phyloP scores from a whole-genome alignment of 2,797 vertebrate genomes.

The Crenuchus spilurus region DNA sequence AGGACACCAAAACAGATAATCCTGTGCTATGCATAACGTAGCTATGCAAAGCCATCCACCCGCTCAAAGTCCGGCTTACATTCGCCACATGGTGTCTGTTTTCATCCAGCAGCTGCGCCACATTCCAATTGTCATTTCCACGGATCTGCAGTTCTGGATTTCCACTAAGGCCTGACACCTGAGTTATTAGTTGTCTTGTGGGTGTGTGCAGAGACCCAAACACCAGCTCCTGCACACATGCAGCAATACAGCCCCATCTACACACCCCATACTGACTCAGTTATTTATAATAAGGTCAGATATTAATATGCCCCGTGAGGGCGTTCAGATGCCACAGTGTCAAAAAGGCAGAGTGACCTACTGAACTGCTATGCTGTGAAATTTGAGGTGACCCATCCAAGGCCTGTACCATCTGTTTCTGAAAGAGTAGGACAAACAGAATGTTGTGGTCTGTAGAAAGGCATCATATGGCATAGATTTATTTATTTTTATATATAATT shows the following conservation, averaged over 20 bases:
- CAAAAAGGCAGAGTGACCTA: slow-evolving; percentile 64
- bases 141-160: slow-evolving; percentile 11
- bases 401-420: slow-evolving; percentile 53
- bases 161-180: slow-evolving; percentile 21
- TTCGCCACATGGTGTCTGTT: slow-evolving; percentile 31
- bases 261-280: not conserved
- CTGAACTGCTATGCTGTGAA: slow-evolving; percentile 67
- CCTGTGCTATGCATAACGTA: slow-evolving; percentile 9
- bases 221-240: slow-evolving; percentile 29
- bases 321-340: slow-evolving; percentile 59
- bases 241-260: slow-evolving; percentile 34
- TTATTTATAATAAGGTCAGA: slow-evolving; percentile 54
- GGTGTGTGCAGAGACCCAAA: not conserved
- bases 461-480: not conserved
- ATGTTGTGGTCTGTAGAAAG: not conserved
- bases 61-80: slow-evolving; percentile 19
- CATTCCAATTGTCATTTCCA: slow-evolving; percentile 26
- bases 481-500: not conserved
- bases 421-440: slow-evolving; percentile 63
- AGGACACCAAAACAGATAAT: slow-evolving; percentile 11
- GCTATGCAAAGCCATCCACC: slow-evolving; percentile 12
- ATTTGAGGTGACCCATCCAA: slow-evolving; percentile 61
- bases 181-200: not conserved
- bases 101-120: slow-evolving; percentile 41
- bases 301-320: slow-evolving; percentile 63